phyloP scores from a whole-genome alignment of 2,888 invertebrate species.

The Steinernema carpocapsae region DNA sequence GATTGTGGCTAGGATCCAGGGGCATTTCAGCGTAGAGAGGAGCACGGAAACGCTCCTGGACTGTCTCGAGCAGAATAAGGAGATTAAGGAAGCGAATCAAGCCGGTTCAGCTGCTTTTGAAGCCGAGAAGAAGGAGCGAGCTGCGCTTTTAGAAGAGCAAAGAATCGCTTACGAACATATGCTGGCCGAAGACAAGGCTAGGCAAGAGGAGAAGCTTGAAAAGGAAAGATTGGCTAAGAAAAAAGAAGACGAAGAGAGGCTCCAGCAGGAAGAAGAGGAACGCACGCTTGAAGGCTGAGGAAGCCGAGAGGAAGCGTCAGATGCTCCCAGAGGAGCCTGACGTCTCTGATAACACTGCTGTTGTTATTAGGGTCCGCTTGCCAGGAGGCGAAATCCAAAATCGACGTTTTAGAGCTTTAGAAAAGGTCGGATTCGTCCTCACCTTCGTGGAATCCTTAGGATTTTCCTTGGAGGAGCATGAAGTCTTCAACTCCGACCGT shows the following conservation, averaged over 20 bases:
- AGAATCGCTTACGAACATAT: neutral
- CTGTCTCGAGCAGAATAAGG: neutral
- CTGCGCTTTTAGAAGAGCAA: neutral
- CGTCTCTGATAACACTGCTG: neutral
- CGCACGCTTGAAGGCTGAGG: too few relatives aligned
- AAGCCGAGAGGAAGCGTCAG: neutral
- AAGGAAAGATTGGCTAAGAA: neutral
- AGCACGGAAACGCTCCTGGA: neutral
- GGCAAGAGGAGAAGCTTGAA: neutral
- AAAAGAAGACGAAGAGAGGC: neutral
- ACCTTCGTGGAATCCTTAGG: conserved; percentile 6
- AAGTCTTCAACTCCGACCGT: neutral
- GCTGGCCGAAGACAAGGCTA: neutral
- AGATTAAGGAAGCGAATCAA: neutral
- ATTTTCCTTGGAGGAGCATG: neutral
- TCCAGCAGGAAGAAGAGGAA: too few relatives aligned
- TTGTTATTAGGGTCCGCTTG: neutral
- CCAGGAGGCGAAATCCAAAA: neutral
- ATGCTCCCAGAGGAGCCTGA: conserved; percentile 13
- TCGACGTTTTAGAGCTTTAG: neutral
- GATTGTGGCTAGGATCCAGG: neutral
- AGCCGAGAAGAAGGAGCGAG: neutral
- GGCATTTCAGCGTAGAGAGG: neutral
- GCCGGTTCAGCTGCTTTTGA: neutral
- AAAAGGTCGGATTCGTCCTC: neutral